A percentile compares a stretch with the other conserved stretches of the same genome.
These are phyloP conservation scores for Andrena camellia DNA, from an alignment of 2,888 invertebrate genomes.

Conservation along the genomic window DNA sequence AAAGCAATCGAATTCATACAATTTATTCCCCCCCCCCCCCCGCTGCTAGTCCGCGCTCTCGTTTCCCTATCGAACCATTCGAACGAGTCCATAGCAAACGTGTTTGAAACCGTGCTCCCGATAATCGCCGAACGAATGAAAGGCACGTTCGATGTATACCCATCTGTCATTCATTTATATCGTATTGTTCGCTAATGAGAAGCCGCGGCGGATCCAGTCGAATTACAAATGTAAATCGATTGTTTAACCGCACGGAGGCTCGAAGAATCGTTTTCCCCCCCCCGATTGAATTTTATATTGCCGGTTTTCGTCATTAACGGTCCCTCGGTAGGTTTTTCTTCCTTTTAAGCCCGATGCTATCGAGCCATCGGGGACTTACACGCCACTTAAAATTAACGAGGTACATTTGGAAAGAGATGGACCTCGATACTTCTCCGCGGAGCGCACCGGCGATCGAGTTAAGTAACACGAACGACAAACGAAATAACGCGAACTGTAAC, in stretches of 20 bases:
- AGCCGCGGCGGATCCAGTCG: conserved; percentile 32
- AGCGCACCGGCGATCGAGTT: not conserved
- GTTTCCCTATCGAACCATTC: conserved; percentile 60
- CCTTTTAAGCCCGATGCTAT: not conserved
- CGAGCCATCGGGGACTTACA: not conserved
- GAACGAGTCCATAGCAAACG: conserved; percentile 45
- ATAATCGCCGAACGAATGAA: conserved; percentile 62
- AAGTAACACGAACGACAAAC: conserved; percentile 36
- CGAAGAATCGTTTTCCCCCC: conserved; percentile 1
- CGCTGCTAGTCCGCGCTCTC: conserved; percentile 35
- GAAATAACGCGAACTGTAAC: conserved; percentile 37
- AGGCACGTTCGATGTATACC: conserved; percentile 56
- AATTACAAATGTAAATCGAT: conserved; percentile 64
- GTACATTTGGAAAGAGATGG: not conserved
- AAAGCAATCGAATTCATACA: conserved; percentile 57
- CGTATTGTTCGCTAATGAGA: conserved; percentile 61
- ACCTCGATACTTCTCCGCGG: not conserved
- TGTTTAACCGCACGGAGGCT: conserved; percentile 24
- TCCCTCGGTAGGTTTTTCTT: not conserved
- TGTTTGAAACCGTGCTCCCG: conserved; percentile 60
- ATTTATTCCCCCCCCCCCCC: conserved; percentile 40
- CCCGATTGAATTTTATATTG: not conserved
- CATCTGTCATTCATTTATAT: conserved; percentile 60
- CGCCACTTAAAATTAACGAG: conserved; percentile 4
- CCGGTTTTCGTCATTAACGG: not conserved